Evolutionary conservation across 2,888 invertebrate species (phyloP).

Genomic region (Clanis bilineata): DNA sequence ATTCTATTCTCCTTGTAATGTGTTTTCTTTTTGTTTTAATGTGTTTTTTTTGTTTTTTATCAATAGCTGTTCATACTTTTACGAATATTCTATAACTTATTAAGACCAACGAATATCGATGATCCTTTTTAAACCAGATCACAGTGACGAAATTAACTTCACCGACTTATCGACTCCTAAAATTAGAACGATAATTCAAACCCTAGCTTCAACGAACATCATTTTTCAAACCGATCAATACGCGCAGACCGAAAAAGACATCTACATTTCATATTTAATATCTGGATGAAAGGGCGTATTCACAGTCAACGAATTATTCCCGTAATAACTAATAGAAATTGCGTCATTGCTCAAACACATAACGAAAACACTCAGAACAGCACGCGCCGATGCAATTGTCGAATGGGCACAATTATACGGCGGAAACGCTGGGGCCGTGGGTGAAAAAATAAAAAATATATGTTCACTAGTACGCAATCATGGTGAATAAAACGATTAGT

Average conservation of each 20-base stretch:
- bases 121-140: no score
- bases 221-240: neutral
- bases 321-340: conserved; percentile 34
- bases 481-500: conserved; percentile 65
- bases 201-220: neutral
- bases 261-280: conserved; percentile 4
- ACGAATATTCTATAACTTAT: no score
- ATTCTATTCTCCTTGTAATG: no score
- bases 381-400: conserved; percentile 67
- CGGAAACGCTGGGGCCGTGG: conserved; percentile 49
- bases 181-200: neutral
- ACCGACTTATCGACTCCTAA: neutral
- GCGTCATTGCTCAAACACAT: conserved; percentile 28
- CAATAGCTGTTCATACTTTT: no score
- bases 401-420: conserved; percentile 59
- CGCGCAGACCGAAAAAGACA: neutral
- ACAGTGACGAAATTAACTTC: neutral
- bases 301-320: conserved; percentile 12
- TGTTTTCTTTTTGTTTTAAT: no score
- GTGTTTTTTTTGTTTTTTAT: no score
- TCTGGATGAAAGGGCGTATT: conserved; percentile 7
- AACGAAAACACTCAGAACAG: conserved; percentile 64
- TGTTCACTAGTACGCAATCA: conserved; percentile 65
- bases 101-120: neutral
- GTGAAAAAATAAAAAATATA: conserved; percentile 59